phyloP scores from a whole-genome alignment of 2,888 invertebrate species.

The Rhagium mordax region DNA sequence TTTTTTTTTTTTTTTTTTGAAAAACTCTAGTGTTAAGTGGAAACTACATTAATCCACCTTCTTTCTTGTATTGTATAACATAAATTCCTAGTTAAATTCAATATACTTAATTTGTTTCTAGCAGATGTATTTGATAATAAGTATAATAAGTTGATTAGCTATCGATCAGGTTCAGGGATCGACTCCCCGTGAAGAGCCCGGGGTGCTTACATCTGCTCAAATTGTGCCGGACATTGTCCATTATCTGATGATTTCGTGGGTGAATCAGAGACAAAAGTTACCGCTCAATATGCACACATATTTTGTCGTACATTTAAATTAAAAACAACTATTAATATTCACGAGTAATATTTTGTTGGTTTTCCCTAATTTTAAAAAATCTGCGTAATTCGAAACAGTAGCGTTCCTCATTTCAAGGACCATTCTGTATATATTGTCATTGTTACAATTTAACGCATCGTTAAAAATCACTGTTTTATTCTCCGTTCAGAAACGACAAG shows the following conservation, averaged over 20 bases:
- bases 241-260: conserved; percentile 52
- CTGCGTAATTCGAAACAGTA: too few relatives aligned
- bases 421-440: background rate
- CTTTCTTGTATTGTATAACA: too few relatives aligned
- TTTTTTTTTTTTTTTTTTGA: too few relatives aligned
- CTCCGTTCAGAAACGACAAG: conserved; percentile 30
- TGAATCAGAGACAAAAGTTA: conserved; percentile 35
- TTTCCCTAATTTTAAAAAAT: too few relatives aligned
- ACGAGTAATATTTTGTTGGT: too few relatives aligned
- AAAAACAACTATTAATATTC: too few relatives aligned
- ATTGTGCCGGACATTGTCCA: conserved; percentile 42
- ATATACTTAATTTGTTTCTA: conserved; percentile 20
- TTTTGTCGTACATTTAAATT: too few relatives aligned
- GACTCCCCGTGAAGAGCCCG: conserved; percentile 51
- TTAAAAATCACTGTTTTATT: background rate
- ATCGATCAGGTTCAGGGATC: conserved; percentile 53
- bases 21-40: too few relatives aligned
- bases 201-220: conserved; percentile 49
- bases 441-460: background rate
- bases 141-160: conserved; percentile 56
- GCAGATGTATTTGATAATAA: conserved; percentile 55
- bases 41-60: too few relatives aligned
- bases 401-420: background rate
- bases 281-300: background rate
- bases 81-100: too few relatives aligned